Evolutionary conservation across 1,140 invertebrate genomes (phyloP).

Genomic region (Penaeus chinensis): DNA sequence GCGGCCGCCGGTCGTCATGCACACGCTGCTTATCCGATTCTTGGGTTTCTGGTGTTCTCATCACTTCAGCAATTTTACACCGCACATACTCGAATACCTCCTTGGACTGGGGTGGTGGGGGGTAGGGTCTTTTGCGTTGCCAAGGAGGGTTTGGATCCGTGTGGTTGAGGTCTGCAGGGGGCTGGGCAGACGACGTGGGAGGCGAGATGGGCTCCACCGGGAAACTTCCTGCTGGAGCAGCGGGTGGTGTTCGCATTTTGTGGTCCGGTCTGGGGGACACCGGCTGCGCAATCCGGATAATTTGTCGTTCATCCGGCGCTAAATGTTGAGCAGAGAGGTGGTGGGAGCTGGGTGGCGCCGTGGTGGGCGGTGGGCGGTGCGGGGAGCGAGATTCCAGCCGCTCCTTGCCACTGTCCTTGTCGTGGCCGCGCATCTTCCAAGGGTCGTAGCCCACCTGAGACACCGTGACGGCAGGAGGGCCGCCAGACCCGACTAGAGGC

Average conservation of each 20-base stretch:
- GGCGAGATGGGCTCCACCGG: constrained; percentile 53
- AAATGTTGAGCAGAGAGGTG: constrained; percentile 55
- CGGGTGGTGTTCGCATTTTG: constrained; percentile 45
- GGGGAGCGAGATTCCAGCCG: constrained; percentile 56
- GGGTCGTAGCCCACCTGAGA: constrained; percentile 42
- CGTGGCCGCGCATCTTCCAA: constrained; percentile 38
- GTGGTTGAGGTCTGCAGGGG: constrained; percentile 44
- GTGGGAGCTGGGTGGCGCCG: constrained; percentile 39
- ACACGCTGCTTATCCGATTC: constrained; percentile 40
- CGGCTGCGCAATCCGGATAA: constrained; percentile 79
- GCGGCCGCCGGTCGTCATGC: constrained; percentile 38
- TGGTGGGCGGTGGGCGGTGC: constrained; percentile 46
- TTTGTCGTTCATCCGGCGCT: constrained; percentile 77
- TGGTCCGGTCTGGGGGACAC: constrained; percentile 65
- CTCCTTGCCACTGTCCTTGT: constrained; percentile 41
- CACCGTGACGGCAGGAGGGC: constrained; percentile 52
- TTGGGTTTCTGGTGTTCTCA: constrained; percentile 56
- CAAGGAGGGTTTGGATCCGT: constrained; percentile 45
- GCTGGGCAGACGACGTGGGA: constrained; percentile 39
- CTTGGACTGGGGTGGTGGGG: constrained; percentile 5
- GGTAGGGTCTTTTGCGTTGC: constrained; percentile 8
- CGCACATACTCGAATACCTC: constrained; percentile 58
- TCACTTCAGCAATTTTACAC: constrained; percentile 59
- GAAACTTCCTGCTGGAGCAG: constrained; percentile 39
- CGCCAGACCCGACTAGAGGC: constrained; percentile 38